Evolutionary conservation across 2,113 vertebrate genomes (phyloP), one percentile per base, ranked within the genome.

Genomic region (Scomber scombrus): DNA sequence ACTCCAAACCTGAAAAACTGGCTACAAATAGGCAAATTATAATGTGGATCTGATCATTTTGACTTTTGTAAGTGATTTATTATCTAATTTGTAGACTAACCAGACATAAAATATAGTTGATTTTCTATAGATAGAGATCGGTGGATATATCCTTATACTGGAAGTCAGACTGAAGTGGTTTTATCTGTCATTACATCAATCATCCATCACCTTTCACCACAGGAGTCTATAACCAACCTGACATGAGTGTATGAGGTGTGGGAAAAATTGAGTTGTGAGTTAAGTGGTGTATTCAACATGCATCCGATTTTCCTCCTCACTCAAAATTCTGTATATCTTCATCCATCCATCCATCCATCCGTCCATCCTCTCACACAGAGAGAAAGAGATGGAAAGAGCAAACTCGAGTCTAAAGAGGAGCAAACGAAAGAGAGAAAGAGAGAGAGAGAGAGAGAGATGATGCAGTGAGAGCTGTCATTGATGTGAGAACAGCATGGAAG

Each of bases 401-500:
- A 77, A 70, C 82, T 49, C 3, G 43, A 81, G 65, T 84, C 14
- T 69, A 80, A 62, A 84, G 83, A 75, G 85, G 85, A 75, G 75
- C 46, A 79, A 90, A 78, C 65, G 77, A 75, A 56, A 71, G 65
- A 47, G 74, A 45, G 21, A 34, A 67, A 50, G 68, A 50, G 65
- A 26, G 72, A 54, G 54, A 47, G 71, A 15, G 78, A 14, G 77
- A 26, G 76, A 72, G 84, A 82, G 72, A 91, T 77, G 86, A 88
- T 84, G 77, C 84, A 76, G 79, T 19, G 81, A 86, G 87, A 84
- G 85, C 66, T 54, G 78, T 88, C 90, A 91, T 90, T 93, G 87
- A 93, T 91, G 88, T 89, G 81, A 83, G 84, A 90, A 87, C 81
- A 81, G 79, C 40, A 62, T 91, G 93, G 89, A 91, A 63, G 71